Base-by-base conservation (phyloP, 2,113 vertebrate genomes). In the Narcine bancroftii region DNA sequence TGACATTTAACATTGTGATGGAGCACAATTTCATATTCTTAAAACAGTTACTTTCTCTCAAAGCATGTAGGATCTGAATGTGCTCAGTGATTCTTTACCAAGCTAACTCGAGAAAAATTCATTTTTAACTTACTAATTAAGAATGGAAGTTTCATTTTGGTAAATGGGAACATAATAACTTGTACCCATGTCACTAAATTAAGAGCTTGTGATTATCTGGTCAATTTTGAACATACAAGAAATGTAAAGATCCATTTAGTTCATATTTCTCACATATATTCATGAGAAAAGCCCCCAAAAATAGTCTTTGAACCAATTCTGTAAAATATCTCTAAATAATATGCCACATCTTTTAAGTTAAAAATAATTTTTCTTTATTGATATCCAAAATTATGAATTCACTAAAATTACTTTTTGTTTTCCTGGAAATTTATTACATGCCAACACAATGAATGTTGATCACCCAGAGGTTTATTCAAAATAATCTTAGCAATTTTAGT, bases 401-500 rank as follows among this genome's bases (percentile, higher is more conserved):
- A 69, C 24, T n/a, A n/a, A n/a, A n/a, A n/a, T n/a, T n/a, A n/a
- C n/a, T n/a, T n/a, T n/a, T n/a, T 24, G 60, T 24, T 60, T 60
- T 60, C 15, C 5, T 60, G 15, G 56, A 60, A 60, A 60, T 15
- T 0, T n/a, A 26, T 26, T 6, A 36, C 33, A n/a, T 33, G 53
- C 1, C n/a, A 36, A 36, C 81, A 83, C 50, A 26, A 53, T 33
- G 24, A 4, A 47, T 47, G 42, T 53, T 53, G 50, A 50, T 45
- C 29, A 13, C 79, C 47, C 45, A 33, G 21, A 26, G 47, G 24
- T 81, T 81, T 50, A 13, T 13, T 50, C 50, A 29, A 81, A 2
- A 11, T 6, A 36, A n/a, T 47, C 47, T 13, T 36, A 36, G n/a
- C 29, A 83, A n/a, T 5, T 66, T 91, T 93, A 94, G 89, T 92